These are phyloP conservation scores for Alectoris magna DNA, from an alignment of 2,797 vertebrate genomes.

Conservation along the genomic window DNA sequence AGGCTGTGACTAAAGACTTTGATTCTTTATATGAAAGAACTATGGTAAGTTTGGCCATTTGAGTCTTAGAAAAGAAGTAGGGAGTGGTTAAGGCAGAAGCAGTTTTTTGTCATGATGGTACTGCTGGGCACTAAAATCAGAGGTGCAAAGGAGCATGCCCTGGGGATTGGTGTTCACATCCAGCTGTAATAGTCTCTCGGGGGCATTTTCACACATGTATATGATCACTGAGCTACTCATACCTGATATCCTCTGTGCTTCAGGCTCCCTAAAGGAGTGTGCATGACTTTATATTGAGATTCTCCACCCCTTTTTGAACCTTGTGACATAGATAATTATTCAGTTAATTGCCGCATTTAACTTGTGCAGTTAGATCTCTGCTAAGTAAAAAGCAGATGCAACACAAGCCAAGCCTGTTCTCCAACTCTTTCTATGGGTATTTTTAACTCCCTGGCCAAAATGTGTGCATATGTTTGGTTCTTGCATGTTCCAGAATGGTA, in stretches of 20 bases:
- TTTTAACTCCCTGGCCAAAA: constrained; percentile 29
- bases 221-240: not conserved
- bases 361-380: not conserved
- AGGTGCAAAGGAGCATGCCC: constrained; percentile 35
- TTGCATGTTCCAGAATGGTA: constrained; percentile 1
- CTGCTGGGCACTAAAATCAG: constrained; percentile 24
- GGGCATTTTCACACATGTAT: constrained; percentile 8
- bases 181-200: constrained; percentile 18
- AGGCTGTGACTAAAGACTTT: not conserved
- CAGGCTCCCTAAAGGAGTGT: not conserved
- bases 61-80: constrained; percentile 15
- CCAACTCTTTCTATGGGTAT: not conserved
- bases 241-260: not conserved
- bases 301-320: not conserved
- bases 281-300: not conserved
- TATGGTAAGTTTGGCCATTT: not conserved
- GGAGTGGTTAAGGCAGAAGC: not conserved
- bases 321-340: not conserved
- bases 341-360: not conserved
- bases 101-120: not conserved
- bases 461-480: constrained; percentile 15
- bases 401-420: not conserved
- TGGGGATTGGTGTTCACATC: constrained; percentile 31
- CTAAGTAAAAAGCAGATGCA: constrained; percentile 1
- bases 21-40: not conserved